A percentile compares a stretch with the other conserved stretches of the same genome.
These are phyloP conservation scores for Mesitornis unicolor DNA, from an alignment of 2,113 vertebrate genomes.

Conservation along the genomic window DNA sequence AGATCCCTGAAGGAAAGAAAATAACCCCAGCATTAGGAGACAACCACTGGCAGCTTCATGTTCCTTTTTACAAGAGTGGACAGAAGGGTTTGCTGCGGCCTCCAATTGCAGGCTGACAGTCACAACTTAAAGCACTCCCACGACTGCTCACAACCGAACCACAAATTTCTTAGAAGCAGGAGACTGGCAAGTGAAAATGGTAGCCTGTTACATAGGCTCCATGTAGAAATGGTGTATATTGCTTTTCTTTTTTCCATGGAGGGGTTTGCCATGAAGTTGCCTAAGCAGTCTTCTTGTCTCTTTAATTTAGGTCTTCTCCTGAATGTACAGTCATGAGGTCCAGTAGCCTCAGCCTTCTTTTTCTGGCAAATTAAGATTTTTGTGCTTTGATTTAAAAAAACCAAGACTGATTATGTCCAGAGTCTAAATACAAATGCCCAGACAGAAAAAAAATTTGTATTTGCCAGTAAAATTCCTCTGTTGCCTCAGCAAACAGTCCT, in stretches of 20 bases:
- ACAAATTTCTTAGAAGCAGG: background rate
- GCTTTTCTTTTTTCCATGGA: background rate
- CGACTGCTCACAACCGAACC: background rate
- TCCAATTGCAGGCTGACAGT: background rate
- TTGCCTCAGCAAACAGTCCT: background rate
- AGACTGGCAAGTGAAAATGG: background rate
- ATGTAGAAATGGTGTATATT: background rate
- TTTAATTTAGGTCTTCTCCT: background rate
- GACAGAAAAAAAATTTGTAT: background rate
- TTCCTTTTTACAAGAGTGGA: background rate
- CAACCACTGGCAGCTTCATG: background rate
- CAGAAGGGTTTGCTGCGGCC: background rate
- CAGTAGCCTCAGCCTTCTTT: background rate
- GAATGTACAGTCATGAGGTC: background rate
- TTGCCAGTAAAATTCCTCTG: background rate
- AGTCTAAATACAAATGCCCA: background rate
- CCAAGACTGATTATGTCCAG: background rate
- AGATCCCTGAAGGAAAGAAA: slow-evolving; percentile 82
- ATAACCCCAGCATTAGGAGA: background rate
- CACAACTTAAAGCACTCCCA: background rate
- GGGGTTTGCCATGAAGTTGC: background rate
- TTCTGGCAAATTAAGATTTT: background rate
- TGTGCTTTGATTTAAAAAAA: background rate
- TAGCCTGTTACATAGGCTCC: background rate
- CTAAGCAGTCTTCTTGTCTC: background rate